These are phyloP conservation scores for Chitala chitala DNA, from an alignment of 2,113 vertebrate species.

Conservation along the genomic window DNA sequence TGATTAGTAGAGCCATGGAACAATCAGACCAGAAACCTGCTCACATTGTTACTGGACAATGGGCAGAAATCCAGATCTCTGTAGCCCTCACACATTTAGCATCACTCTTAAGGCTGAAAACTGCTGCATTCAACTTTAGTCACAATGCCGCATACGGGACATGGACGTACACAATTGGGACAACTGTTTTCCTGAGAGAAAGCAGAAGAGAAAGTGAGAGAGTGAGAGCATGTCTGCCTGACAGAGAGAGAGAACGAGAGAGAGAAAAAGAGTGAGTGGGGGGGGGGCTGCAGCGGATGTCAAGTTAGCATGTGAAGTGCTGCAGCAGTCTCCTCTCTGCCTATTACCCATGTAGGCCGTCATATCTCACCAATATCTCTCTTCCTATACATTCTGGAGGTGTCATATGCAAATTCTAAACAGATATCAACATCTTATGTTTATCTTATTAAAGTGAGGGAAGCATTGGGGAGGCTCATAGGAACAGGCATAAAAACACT, in stretches of 20 bases:
- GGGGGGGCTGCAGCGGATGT: conserved; percentile 14
- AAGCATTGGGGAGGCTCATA: too few relatives aligned
- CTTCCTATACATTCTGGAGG: too few relatives aligned
- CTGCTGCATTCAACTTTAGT: background rate
- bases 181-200: conserved; percentile 30
- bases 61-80: background rate
- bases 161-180: conserved; percentile 4
- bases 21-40: background rate
- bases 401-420: too few relatives aligned
- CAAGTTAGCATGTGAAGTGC: background rate
- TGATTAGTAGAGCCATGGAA: background rate
- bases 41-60: background rate
- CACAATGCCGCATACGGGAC: background rate
- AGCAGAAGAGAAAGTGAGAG: conserved; percentile 35
- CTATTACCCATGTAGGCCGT: background rate
- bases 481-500: too few relatives aligned
- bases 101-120: background rate
- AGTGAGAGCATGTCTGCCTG: too few relatives aligned
- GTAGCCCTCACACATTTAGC: background rate
- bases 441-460: too few relatives aligned
- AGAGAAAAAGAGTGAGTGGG: background rate
- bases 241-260: conserved; percentile 38
- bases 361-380: background rate
- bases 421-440: too few relatives aligned
- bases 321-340: conserved; percentile 12